Conservation (phyloP, 1,140 invertebrate species). For the Druon quercuslanigerum region DNA sequence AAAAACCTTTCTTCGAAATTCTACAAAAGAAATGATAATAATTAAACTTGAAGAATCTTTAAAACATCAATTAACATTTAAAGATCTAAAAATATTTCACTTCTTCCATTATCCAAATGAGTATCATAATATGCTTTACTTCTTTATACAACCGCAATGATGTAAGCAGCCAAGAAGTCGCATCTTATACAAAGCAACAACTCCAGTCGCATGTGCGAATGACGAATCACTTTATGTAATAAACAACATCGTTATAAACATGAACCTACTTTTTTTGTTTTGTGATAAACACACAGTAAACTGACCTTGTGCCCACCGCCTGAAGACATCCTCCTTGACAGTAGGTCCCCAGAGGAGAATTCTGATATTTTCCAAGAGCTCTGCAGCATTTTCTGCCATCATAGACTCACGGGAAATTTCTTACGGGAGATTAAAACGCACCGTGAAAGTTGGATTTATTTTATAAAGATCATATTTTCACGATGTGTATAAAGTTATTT, state of each 20-base stretch:
- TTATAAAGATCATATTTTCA: slow-evolving; percentile 41
- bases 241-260: not conserved
- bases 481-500: slow-evolving; percentile 30
- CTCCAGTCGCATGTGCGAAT: not conserved
- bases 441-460: slow-evolving; percentile 49
- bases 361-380: slow-evolving; percentile 81
- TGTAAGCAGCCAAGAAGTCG: slow-evolving; percentile 1
- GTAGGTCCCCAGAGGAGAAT: slow-evolving; percentile 87
- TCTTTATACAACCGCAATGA: not conserved
- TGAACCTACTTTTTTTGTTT: not conserved
- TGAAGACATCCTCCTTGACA: slow-evolving; percentile 90
- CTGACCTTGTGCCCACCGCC: slow-evolving; percentile 91
- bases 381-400: slow-evolving; percentile 68
- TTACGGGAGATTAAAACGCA: slow-evolving; percentile 56
- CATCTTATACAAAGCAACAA: not conserved
- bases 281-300: slow-evolving; percentile 31
- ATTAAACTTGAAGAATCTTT: too few species aligned
- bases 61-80: too few species aligned
- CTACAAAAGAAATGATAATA: too few species aligned
- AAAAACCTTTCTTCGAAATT: too few species aligned
- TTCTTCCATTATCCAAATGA: not conserved
- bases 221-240: slow-evolving; percentile 15
- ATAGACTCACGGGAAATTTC: slow-evolving; percentile 45
- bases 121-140: not conserved
- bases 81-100: not conserved